Conservation (phyloP, 2,888 invertebrate species). For the Pantelozetes paolii region DNA sequence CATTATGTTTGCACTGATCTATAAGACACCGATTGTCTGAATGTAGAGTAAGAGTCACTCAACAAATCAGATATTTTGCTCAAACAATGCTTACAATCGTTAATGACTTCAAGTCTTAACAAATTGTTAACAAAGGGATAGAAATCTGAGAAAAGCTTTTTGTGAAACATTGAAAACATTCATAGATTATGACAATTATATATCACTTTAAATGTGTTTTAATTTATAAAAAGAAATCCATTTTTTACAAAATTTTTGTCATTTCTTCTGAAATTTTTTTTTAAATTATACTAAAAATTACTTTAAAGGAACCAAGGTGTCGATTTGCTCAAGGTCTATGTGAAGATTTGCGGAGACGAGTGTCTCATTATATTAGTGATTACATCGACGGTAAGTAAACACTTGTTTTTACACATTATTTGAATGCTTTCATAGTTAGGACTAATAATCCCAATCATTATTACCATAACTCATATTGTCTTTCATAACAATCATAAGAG, state of each 20-base stretch:
- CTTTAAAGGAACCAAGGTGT: constrained; percentile 46
- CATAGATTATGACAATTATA: too few relatives aligned
- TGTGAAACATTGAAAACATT: too few relatives aligned
- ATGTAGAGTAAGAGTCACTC: background rate
- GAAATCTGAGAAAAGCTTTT: too few relatives aligned
- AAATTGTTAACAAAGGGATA: too few relatives aligned
- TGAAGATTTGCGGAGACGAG: constrained; percentile 56
- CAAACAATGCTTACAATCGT: background rate
- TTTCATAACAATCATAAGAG: too few relatives aligned
- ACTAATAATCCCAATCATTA: too few relatives aligned
- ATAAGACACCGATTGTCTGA: constrained; percentile 23
- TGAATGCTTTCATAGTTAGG: too few relatives aligned
- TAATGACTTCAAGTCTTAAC: background rate
- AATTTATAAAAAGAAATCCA: too few relatives aligned
- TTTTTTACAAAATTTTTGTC: too few relatives aligned
- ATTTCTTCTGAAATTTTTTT: background rate
- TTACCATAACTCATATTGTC: too few relatives aligned
- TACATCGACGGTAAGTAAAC: constrained; percentile 56
- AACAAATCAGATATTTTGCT: constrained; percentile 18
- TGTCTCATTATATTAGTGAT: constrained; percentile 58
- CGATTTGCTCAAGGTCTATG: constrained; percentile 49
- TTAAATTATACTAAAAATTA: background rate
- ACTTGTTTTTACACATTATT: background rate
- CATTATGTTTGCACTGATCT: constrained; percentile 23
- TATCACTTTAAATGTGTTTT: too few relatives aligned